phyloP scores from a whole-genome alignment of 2,797 vertebrate genomes.

The Syndactyla subalaris region DNA sequence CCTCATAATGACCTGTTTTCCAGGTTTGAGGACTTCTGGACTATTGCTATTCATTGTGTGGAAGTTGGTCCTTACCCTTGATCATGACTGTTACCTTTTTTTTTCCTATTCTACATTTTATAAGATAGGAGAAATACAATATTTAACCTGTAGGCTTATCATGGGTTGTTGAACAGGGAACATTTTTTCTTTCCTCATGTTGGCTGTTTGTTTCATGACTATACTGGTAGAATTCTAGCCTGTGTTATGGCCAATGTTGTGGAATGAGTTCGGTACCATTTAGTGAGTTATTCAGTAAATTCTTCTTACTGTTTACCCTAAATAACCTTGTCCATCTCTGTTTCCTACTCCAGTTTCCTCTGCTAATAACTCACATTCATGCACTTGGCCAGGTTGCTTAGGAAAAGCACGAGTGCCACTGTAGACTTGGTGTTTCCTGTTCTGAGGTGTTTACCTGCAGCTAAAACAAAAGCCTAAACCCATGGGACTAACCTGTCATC shows the following conservation, averaged over 20 bases:
- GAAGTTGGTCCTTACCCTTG: background rate
- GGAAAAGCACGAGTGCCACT: background rate
- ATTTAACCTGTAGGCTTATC: background rate
- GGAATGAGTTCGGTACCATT: background rate
- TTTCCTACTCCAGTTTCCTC: constrained; percentile 21
- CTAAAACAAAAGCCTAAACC: constrained; percentile 3
- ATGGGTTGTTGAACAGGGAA: background rate
- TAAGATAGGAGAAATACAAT: background rate
- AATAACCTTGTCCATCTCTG: constrained; percentile 9
- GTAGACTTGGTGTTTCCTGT: constrained; percentile 13
- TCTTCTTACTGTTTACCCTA: constrained; percentile 34
- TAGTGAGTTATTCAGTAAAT: background rate
- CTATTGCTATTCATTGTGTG: background rate
- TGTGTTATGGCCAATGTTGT: background rate
- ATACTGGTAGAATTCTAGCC: background rate
- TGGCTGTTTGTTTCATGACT: background rate
- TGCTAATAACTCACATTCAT: background rate
- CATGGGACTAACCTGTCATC: background rate
- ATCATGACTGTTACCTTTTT: background rate
- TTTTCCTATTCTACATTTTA: background rate
- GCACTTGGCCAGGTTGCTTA: background rate
- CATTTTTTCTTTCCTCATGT: background rate
- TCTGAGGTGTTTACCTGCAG: background rate
- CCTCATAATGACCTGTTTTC: background rate
- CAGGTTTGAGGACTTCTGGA: background rate